Evolutionary conservation across 1,140 invertebrate genomes (phyloP).

Genomic region (Penaeus chinensis): DNA sequence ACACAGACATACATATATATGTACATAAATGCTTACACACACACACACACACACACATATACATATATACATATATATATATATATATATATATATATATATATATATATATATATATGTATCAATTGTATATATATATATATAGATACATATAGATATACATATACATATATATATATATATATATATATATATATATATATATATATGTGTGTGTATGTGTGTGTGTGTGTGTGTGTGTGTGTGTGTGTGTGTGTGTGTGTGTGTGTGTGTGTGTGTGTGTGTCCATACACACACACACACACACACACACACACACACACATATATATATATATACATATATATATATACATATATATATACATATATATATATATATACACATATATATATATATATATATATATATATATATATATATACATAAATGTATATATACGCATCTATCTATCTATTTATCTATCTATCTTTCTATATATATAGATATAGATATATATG

Average conservation of each 20-base stretch:
- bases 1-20: conserved; percentile 6
- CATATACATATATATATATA: conserved; percentile 26
- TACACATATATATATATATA: not conserved
- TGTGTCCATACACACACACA: not conserved
- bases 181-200: conserved; percentile 26
- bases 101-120: conserved; percentile 26
- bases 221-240: conserved; percentile 26
- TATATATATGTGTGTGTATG: conserved; percentile 1
- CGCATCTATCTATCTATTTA: not conserved
- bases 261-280: too few relatives aligned
- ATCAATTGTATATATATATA: not conserved
- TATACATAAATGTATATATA: conserved; percentile 2
- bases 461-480: not conserved
- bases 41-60: conserved; percentile 26
- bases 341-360: not conserved
- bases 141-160: conserved; percentile 19
- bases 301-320: not conserved
- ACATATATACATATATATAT: conserved; percentile 26
- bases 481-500: conserved; percentile 4
- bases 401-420: conserved; percentile 14
- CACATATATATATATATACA: not conserved
- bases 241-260: conserved; percentile 26
- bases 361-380: not conserved
- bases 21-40: not conserved
- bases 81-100: conserved; percentile 26